Conservation (phyloP, 2,888 invertebrate genomes). For the Polydrusus pterygomalis region DNA sequence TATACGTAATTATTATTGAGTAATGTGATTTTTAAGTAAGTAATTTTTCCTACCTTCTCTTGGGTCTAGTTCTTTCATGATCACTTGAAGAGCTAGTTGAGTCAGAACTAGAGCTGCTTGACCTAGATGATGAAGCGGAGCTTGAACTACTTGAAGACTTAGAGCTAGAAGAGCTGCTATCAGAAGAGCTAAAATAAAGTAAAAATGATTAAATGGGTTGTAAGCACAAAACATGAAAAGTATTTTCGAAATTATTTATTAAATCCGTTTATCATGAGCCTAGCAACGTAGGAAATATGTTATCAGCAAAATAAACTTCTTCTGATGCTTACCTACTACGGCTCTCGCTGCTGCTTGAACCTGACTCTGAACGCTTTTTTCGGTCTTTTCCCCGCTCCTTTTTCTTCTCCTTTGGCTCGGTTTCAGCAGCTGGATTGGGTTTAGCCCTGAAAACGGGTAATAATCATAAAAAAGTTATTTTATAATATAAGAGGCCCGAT, state of each 20-base stretch:
- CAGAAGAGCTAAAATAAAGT: slow-evolving; percentile 78
- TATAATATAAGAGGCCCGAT: no score
- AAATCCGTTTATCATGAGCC: no score
- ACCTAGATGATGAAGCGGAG: slow-evolving; percentile 75
- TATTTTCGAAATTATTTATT: no score
- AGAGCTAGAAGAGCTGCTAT: slow-evolving; percentile 88
- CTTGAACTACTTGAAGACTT: slow-evolving; percentile 87
- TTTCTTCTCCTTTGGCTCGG: slow-evolving; percentile 83
- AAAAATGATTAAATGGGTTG: no score
- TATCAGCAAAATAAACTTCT: not conserved
- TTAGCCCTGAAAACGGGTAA: slow-evolving; percentile 78
- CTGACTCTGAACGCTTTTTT: slow-evolving; percentile 83
- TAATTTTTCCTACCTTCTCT: slow-evolving; percentile 75
- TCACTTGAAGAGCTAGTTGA: slow-evolving; percentile 81
- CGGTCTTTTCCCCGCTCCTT: slow-evolving; percentile 76
- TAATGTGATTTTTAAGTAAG: no score
- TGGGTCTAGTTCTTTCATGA: slow-evolving; percentile 78
- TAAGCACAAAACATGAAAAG: no score
- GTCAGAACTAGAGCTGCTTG: slow-evolving; percentile 76
- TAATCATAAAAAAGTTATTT: not conserved
- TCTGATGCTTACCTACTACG: slow-evolving; percentile 71
- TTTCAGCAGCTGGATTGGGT: slow-evolving; percentile 82
- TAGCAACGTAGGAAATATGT: not conserved
- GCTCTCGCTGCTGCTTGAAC: slow-evolving; percentile 88
- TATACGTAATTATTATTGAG: no score